Base-by-base conservation (phyloP, 2,113 vertebrate species). In the Trichechus manatus region DNA sequence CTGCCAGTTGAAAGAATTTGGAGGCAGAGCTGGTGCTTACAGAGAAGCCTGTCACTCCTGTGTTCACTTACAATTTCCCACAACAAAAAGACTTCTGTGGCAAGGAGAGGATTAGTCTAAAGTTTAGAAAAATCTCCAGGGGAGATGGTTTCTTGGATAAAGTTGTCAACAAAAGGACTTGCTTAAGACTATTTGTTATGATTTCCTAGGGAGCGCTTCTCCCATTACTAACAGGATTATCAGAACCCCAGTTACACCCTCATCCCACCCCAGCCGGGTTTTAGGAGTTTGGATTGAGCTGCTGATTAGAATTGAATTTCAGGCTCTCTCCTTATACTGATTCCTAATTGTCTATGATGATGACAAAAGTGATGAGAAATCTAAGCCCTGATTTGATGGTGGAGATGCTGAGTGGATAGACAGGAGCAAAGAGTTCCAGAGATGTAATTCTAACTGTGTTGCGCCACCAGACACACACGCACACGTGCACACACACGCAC, bases 91-190 rank as follows among this genome's bases (percentile, higher is more conserved):
- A 91, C 97, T 98, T 98, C 98, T 98, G 95, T 95, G 95, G 97
- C 97, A 97, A 98, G 96, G 96, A 97, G 95, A 85, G 95, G 97
- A 98, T 98, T 98, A 98, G 95, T 96, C 91, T 97, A 96, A 98
- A 98, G 97, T 98, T 98, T 95, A 98, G 97, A 97, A 97, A 97
- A 94, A 97, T 97, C 98, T 98, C 97, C 93, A 93, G 96, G 98
- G 97, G 98, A 98, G 96, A 98, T 97, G 95, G 95, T 97, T 98
- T 98, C 97, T 98, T 98, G 98, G 98, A 98, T 98, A 97, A 98
- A 98, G 94, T 97, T 98, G 96, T 98, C 98, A 98, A 97, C 97
- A 97, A 98, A 98, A 98, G 95, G 96, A 98, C 98, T 98, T 98
- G 97, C 97, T 98, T 89, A 97, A 97, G 94, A 97, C 95, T 98